Evolutionary conservation across 2,797 vertebrate species (phyloP).

Genomic region (Chaetophractus vellerosus): DNA sequence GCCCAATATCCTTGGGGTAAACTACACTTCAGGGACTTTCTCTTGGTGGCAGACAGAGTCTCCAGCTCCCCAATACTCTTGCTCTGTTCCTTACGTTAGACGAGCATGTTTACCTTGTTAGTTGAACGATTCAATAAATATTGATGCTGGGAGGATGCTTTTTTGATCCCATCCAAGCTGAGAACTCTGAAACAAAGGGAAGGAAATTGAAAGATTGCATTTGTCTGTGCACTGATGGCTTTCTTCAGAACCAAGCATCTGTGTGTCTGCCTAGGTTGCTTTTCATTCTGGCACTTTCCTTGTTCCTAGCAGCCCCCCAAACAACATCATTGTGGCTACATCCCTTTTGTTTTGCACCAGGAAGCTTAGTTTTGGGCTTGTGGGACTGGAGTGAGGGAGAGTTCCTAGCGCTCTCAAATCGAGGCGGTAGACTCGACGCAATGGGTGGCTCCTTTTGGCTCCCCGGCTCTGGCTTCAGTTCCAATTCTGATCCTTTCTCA

Average conservation of each 20-base stretch:
- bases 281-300: background rate
- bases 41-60: background rate
- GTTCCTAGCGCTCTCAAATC: no score
- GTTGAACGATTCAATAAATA: background rate
- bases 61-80: background rate
- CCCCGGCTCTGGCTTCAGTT: background rate
- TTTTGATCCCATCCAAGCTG: background rate
- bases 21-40: background rate
- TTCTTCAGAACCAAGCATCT: background rate
- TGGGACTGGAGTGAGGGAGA: background rate
- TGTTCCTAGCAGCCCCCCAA: background rate
- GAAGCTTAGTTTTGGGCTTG: background rate
- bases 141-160: background rate
- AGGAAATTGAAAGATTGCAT: background rate
- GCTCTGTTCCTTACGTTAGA: background rate
- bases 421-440: background rate
- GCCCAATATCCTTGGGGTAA: background rate
- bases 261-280: background rate
- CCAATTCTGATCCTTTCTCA: background rate
- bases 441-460: background rate
- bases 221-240: background rate
- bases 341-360: background rate
- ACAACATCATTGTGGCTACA: background rate
- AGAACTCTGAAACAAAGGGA: background rate
- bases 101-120: background rate